Base-by-base conservation (phyloP, 2,113 vertebrate genomes). In the Mormyrus lacerda region DNA sequence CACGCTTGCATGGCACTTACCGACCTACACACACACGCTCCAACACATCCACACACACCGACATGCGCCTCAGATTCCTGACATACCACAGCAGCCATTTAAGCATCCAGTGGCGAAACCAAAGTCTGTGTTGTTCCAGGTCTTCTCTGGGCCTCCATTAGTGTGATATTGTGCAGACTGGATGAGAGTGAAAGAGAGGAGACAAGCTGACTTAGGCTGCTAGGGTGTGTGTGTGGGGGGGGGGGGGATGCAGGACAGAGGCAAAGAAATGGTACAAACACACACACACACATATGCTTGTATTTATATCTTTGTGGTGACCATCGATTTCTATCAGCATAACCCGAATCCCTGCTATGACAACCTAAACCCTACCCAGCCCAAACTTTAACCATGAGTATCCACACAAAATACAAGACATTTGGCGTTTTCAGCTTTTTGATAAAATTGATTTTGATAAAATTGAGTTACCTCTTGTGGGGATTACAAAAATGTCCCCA, bases 151-250 rank as follows among this genome's bases (percentile, higher is more conserved):
- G 5, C 79, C 91, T 94, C 96, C 95, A 96, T 95, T 96, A 96
- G 94, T 92, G 94, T 95, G 95, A 96, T 94, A 95, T 93, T 95
- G 93, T 94, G 93, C 95, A 95, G 96, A 95, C 95, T 76, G 92
- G 93, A 92, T 90, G 92, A 94, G 94, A 92, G 93, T 94, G 93
- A 95, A 95, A 95, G 94, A 95, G 94, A 94, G 89, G 89, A 93
- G 94, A 93, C 17, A 35, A 35, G 35, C 31, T 42, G 35, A 91
- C 91, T 83, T 91, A 90, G 92, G 91, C 92, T 92, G 93, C 88
- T 91, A 90, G 92, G 90, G 92, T 91, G 93, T 88, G 79, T 8
- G 3, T 65, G 48, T 58, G 53, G 3, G 24, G 10, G 9, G 58
- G 55, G 42, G 51, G 27, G 44, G n/a, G n/a, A 44, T 39, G 83